Conservation (phyloP, 2,797 vertebrate genomes). For the Xiphorhynchus erythropygius region DNA sequence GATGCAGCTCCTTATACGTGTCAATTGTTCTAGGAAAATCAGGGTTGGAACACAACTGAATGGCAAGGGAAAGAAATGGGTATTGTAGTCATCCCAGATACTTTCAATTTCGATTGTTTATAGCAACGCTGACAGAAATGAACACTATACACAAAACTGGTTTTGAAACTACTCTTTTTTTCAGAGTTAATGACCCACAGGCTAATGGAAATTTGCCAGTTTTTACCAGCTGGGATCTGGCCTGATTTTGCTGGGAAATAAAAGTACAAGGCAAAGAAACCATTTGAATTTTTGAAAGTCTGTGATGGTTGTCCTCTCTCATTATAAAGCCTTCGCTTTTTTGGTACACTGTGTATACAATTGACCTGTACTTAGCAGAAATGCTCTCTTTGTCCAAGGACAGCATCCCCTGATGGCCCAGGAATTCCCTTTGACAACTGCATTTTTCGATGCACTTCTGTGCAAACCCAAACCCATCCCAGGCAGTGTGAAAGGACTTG, state of each 20-base stretch:
- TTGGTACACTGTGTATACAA: background rate
- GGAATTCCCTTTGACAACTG: background rate
- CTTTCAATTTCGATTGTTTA: constrained; percentile 65
- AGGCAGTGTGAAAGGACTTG: background rate
- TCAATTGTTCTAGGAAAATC: constrained; percentile 5
- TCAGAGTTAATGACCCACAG: constrained; percentile 65
- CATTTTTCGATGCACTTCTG: background rate
- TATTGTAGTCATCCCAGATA: constrained; percentile 49
- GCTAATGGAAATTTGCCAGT: constrained; percentile 59
- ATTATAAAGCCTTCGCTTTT: background rate
- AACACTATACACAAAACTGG: constrained; percentile 49
- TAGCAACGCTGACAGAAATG: constrained; percentile 60
- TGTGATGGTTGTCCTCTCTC: constrained; percentile 9
- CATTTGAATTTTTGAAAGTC: constrained; percentile 22
- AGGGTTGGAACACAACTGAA: background rate
- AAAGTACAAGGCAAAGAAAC: constrained; percentile 36
- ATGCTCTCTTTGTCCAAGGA: background rate
- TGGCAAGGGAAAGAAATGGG: constrained; percentile 31
- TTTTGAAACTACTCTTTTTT: constrained; percentile 66
- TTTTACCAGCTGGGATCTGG: constrained; percentile 65
- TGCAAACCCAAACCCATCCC: background rate
- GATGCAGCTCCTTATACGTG: background rate
- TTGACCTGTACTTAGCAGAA: background rate
- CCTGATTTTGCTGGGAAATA: constrained; percentile 60
- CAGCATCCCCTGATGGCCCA: background rate